Base-by-base conservation (phyloP, 2,888 invertebrate species). In the Tholera decimalis region DNA sequence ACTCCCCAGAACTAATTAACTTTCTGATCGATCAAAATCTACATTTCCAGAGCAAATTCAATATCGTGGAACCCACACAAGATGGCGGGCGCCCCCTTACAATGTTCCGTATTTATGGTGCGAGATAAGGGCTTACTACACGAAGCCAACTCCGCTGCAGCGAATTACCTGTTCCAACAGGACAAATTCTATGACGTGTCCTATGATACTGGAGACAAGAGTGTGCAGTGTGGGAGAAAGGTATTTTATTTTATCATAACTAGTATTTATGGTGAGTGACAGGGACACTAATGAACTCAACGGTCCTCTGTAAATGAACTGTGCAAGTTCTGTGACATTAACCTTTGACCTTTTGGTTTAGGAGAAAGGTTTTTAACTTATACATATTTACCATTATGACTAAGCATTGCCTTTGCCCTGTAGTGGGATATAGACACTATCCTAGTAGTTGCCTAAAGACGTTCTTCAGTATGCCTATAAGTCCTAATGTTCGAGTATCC, bases 181-280 rank as follows among this genome's bases (percentile, higher is more conserved):
- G 98, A 98, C 85, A 98, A 98, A 91, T 98, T 97, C 91, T 98
- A 98, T 83, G 97, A 98, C 85, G 96, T 97, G 0, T 94, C 96
- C 3, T 98, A 97, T 88, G 98, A 98, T 80, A 97, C 97, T 0
- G 98, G 98, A 0, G 98, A 98, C 84, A 99, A 98, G 92, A 98
- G 98, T 93, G 96, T 97, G 18, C 99, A 99, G 88, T 99, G 99
- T 88, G 99, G 99, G 0, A 96, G 99, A 30, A 99, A 99, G 96
- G 98, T 96, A 47, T 33, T 3, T 26, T 11, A 1, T 18, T n/a
- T 26, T 47, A 30, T 30, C 20, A 20, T 49, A 8, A 49, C 39
- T 20, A 41, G 20, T 9, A 41, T 20, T 20, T 5, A 35, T 35
- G 0, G 13, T 15, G 13, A 3, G 13, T 5, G 20, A 11, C 39